Evolutionary conservation across 2,888 invertebrate species (phyloP).

Genomic region (Zaprionus obscuricornis): DNA sequence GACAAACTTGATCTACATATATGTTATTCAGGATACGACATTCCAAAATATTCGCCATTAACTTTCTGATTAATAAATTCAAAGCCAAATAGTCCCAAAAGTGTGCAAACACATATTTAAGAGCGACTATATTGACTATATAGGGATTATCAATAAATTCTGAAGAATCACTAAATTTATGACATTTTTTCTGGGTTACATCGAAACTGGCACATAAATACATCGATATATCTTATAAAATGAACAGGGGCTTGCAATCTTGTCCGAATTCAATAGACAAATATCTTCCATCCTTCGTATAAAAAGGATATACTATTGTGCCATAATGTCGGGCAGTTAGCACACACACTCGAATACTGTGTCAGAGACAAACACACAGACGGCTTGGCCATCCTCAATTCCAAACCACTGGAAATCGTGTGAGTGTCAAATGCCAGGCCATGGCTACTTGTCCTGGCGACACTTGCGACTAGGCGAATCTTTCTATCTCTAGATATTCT

Average conservation of each 20-base stretch:
- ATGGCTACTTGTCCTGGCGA: slow-evolving; percentile 59
- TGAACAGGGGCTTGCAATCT: too few species aligned
- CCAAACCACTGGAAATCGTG: slow-evolving; percentile 60
- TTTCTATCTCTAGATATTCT: slow-evolving; percentile 5
- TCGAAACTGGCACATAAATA: too few species aligned
- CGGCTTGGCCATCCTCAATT: slow-evolving; percentile 58
- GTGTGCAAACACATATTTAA: too few species aligned
- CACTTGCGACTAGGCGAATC: slow-evolving; percentile 52
- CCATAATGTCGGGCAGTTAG: slow-evolving; percentile 76
- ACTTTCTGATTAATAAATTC: neutral
- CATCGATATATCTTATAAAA: too few species aligned
- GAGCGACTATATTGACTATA: too few species aligned
- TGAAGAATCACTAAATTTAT: too few species aligned
- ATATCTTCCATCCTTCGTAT: too few species aligned
- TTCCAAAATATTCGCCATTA: too few species aligned
- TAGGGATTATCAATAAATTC: too few species aligned
- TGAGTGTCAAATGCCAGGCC: slow-evolving; percentile 62
- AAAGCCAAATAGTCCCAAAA: too few species aligned
- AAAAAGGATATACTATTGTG: slow-evolving; percentile 74
- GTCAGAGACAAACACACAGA: slow-evolving; percentile 7
- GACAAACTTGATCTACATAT: neutral
- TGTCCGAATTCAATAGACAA: too few species aligned
- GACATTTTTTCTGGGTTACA: too few species aligned
- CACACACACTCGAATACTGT: slow-evolving; percentile 58
- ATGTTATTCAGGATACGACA: neutral